A percentile compares a stretch with the other conserved stretches of the same genome.
Conservation (phyloP, 1,140 invertebrate species). For the Lepidurus packardi region DNA sequence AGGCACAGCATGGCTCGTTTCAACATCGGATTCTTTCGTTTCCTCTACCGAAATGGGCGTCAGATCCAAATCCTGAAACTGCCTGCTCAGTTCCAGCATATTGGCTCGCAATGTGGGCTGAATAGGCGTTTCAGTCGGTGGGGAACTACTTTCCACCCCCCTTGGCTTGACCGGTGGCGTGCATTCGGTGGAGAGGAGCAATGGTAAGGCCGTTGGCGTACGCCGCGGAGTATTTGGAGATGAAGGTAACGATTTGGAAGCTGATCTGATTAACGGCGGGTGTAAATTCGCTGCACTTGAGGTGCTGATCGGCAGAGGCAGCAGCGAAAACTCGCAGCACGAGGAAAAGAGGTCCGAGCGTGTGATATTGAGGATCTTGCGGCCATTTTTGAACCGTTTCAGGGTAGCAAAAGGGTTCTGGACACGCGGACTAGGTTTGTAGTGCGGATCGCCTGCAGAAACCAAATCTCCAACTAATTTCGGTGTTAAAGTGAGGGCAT, state of each 20-base stretch:
- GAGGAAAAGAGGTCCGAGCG: slow-evolving; percentile 59
- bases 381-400: slow-evolving; percentile 47
- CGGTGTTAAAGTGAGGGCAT: slow-evolving; percentile 46
- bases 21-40: background rate
- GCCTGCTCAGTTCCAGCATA: background rate
- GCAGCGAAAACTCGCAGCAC: slow-evolving; percentile 61
- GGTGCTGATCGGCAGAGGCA: slow-evolving; percentile 24
- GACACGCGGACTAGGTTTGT: slow-evolving; percentile 56
- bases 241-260: slow-evolving; percentile 36
- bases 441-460: slow-evolving; percentile 71
- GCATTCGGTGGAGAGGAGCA: slow-evolving; percentile 1
- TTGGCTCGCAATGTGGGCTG: slow-evolving; percentile 3
- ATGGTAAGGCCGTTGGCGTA: slow-evolving; percentile 12
- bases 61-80: background rate
- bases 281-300: background rate
- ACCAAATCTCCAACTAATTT: slow-evolving; percentile 66
- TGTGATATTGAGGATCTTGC: slow-evolving; percentile 33
- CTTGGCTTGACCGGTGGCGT: slow-evolving; percentile 5
- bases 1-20: background rate
- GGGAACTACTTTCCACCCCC: background rate
- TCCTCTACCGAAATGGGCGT: background rate
- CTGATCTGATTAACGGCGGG: background rate
- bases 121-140: background rate
- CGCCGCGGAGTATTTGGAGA: slow-evolving; percentile 36
- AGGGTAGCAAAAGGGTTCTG: slow-evolving; percentile 65